Base-by-base conservation (phyloP, 2,888 invertebrate species). In the Cerastoderma edule region DNA sequence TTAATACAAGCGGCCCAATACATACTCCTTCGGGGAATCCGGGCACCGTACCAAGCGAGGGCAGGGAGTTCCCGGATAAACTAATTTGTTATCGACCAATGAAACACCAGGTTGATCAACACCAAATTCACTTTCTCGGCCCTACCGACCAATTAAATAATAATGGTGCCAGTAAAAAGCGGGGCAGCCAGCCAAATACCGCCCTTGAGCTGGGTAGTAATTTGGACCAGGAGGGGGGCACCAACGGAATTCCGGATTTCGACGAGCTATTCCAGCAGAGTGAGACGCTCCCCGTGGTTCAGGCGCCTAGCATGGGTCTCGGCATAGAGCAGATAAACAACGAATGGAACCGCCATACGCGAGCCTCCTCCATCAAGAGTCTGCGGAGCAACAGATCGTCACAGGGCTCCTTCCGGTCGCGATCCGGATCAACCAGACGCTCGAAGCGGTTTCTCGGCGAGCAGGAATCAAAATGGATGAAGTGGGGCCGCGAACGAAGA, bases 401-500 rank as follows among this genome's bases (percentile, higher is more conserved):
- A 2, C 80, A 80, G 19, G 86, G 84, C 24, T 87, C 87, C 4
- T 87, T 85, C 67, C 82, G 87, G 30, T 89, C 89, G 4, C 73
- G 87, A 30, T 83, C 82, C 0, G 88, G 88, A n/a, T 86, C 87
- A 28, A 81, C 65, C 13, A 78, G 84, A 46, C 85, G 86, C 10
- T 84, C 85, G 32, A 80, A 77, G 48, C 86, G 87, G 72, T 83
- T 89, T 19, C 84, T 87, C 13, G 63, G 76, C 16, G 71, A 72
- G 50, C 67, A 80, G 4, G 85, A 85, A 32, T 89, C 88, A 33
- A 83, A 85, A 13, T 90, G 90, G 90, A 86, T 85, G 56, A 85
- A 85, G 72, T 90, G 90, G 90, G 88, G 88, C 8, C 74, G 78
- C 22, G 89, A 89, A 28, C 78, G 92, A 16, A 76, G 91, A 27